Evolutionary conservation across 2,888 invertebrate genomes (phyloP), one percentile per base, ranked within the genome.

Genomic region (Agelastica alni): DNA sequence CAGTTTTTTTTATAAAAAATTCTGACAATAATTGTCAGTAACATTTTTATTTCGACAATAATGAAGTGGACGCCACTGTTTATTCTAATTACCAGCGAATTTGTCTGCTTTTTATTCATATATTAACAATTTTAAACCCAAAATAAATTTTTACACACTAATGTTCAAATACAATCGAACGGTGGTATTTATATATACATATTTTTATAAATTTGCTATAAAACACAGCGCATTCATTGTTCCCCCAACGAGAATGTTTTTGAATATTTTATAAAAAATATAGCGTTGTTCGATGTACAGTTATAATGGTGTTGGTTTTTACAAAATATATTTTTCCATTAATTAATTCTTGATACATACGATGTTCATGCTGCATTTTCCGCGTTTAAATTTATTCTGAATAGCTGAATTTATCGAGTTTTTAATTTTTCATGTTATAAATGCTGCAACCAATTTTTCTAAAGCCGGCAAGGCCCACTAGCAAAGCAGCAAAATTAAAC

Each of bases 51-150:
- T n/a, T n/a, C n/a, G n/a, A n/a, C n/a, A n/a, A n/a, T n/a, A n/a
- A n/a, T n/a, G n/a, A n/a, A n/a, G n/a, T n/a, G 22, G 5, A 22
- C 28, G 28, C 30, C 30, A 43, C 14, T 28, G 43, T 10, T 4
- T 16, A 17, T 43, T 16, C 7, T 14, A 30, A 66, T 66, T 59
- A 53, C 63, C 63, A 39, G 48, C 39, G 61, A 65, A 56, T 39
- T 30, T 63, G 60, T 62, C 63, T 51, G 57, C 53, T 64, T 68
- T 68, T 69, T 68, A 64, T 68, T 61, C 60, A 53, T 60, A 57
- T 60, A 61, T 61, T 62, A 59, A 47, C 52, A 59, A 61, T 62
- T 62, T 59, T 56, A 62, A 59, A 59, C 62, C 57, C 53, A 61
- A 63, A 61, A 59, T 64, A 59, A 56, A 59, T 59, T 63, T 60